Conservation (phyloP, 2,888 invertebrate genomes). For the Aleiodes alternator region DNA sequence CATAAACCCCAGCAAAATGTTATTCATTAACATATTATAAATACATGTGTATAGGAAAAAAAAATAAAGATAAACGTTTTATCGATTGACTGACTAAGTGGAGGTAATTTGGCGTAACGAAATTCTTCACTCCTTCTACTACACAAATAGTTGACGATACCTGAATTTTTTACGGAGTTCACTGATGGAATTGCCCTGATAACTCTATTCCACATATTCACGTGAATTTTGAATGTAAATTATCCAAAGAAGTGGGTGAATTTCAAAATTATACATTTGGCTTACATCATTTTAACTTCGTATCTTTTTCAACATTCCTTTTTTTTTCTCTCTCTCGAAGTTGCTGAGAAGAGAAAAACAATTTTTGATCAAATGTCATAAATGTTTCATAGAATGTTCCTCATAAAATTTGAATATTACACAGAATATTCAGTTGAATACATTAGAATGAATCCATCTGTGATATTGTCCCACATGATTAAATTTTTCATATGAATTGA, state of each 20-base stretch:
- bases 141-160: conserved; percentile 9
- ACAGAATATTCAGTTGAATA: not conserved
- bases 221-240: conserved; percentile 20
- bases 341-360: not conserved
- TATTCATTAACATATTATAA: conserved; percentile 44
- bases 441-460: not conserved
- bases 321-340: not conserved
- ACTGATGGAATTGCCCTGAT: conserved; percentile 6
- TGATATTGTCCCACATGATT: not conserved
- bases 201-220: not conserved
- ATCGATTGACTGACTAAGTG: conserved; percentile 17
- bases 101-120: conserved; percentile 26
- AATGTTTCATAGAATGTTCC: conserved; percentile 13
- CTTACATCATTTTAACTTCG: not conserved
- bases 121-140: not conserved
- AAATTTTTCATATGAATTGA: conserved; percentile 1
- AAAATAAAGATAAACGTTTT: not conserved
- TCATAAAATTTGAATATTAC: not conserved
- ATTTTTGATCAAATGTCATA: not conserved
- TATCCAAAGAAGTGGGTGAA: not conserved
- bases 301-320: not conserved
- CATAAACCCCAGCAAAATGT: conserved; percentile 12
- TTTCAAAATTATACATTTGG: conserved; percentile 1
- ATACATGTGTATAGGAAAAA: conserved; percentile 11
- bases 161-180: not conserved